Conservation (phyloP, 2,888 invertebrate genomes). For the Acrobasis suavella region DNA sequence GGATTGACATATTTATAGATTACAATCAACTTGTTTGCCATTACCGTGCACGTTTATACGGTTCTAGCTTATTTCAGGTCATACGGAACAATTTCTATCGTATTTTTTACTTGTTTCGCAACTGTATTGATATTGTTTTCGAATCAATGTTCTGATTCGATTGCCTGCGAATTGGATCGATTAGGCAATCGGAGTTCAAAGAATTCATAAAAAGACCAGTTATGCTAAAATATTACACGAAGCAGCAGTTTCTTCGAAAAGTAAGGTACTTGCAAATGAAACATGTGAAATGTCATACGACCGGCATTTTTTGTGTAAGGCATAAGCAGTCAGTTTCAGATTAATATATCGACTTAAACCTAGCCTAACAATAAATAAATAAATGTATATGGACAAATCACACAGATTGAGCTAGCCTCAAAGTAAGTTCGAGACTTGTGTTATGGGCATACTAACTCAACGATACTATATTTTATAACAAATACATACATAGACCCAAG, state of each 20-base stretch:
- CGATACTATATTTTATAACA: too few relatives aligned
- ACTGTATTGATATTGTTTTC: constrained; percentile 33
- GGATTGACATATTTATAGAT: constrained; percentile 18
- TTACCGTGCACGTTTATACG: constrained; percentile 9
- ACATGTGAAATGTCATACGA: neutral
- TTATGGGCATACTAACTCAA: too few relatives aligned
- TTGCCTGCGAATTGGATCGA: constrained; percentile 37
- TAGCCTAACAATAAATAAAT: too few relatives aligned
- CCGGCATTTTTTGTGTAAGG: neutral
- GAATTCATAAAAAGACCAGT: constrained; percentile 33
- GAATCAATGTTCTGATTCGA: constrained; percentile 33
- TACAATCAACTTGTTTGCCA: constrained; percentile 9
- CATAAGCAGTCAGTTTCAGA: too few relatives aligned
- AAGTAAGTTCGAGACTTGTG: too few relatives aligned
- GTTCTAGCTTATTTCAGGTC: neutral
- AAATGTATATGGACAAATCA: too few relatives aligned
- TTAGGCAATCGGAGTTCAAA: constrained; percentile 33
- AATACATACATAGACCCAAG: too few relatives aligned
- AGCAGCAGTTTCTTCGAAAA: constrained; percentile 10
- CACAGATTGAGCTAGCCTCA: too few relatives aligned
- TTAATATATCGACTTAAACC: too few relatives aligned
- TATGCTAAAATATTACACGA: constrained; percentile 18
- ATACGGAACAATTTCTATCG: neutral
- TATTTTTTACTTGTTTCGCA: constrained; percentile 22
- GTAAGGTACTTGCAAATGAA: neutral